A percentile compares a stretch with the other conserved stretches of the same genome.
phyloP scores from a whole-genome alignment of 2,797 vertebrate species.

The Otus scops region DNA sequence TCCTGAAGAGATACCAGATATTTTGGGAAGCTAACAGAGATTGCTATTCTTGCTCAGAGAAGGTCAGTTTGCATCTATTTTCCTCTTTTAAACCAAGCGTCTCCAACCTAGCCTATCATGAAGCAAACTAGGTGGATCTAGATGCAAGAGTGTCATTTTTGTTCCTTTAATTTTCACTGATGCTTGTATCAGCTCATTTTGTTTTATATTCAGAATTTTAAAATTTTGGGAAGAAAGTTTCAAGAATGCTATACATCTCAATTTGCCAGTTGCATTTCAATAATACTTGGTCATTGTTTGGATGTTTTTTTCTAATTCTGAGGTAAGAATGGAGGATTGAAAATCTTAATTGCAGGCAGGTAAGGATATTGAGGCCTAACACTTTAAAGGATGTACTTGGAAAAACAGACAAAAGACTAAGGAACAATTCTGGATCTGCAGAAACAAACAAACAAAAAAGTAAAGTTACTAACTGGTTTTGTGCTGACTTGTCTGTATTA shows the following conservation, averaged over 20 bases:
- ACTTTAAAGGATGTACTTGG: not conserved
- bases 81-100: not conserved
- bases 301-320: not conserved
- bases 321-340: not conserved
- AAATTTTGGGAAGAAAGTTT: not conserved
- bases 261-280: not conserved
- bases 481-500: not conserved
- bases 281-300: not conserved
- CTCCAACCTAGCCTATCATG: not conserved
- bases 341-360: not conserved
- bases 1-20: not conserved
- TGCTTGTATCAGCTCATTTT: not conserved
- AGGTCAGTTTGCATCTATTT: not conserved
- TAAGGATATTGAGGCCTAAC: not conserved
- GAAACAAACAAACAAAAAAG: not conserved
- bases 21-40: not conserved
- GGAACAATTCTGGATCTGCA: not conserved
- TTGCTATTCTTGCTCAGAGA: not conserved
- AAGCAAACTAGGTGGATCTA: not conserved
- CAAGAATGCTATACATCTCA: not conserved
- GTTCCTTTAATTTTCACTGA: not conserved
- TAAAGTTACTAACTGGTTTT: not conserved
- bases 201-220: not conserved
- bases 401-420: not conserved
- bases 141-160: fast-evolving